phyloP scores from a whole-genome alignment of 2,888 invertebrate genomes.

The Agrotis segetum region DNA sequence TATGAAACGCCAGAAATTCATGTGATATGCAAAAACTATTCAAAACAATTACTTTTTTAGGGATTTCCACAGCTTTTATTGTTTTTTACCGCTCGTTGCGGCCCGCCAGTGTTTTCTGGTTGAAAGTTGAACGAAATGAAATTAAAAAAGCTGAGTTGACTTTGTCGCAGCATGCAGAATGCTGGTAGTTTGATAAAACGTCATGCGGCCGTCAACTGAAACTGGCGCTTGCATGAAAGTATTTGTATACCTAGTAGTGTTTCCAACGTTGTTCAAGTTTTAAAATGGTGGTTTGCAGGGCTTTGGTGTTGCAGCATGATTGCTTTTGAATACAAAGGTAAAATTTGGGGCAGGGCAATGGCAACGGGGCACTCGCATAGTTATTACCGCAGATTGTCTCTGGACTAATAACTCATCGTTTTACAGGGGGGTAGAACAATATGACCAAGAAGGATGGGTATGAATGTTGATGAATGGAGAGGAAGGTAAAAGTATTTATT shows the following conservation, averaged over 20 bases:
- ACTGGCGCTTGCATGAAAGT: background rate
- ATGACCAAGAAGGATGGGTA: too few relatives aligned
- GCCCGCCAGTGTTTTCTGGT: constrained; percentile 12
- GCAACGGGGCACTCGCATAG: background rate
- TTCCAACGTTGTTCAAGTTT: background rate
- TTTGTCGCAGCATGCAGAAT: constrained; percentile 13
- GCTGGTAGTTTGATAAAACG: constrained; percentile 30
- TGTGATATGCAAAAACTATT: constrained; percentile 11
- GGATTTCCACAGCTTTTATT: constrained; percentile 24
- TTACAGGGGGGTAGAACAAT: too few relatives aligned
- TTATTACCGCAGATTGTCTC: too few relatives aligned
- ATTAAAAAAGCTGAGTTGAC: constrained; percentile 36
- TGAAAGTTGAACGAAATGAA: constrained; percentile 35
- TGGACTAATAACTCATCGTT: too few relatives aligned
- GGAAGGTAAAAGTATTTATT: too few relatives aligned
- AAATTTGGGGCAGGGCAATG: background rate
- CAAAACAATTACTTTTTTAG: constrained; percentile 30
- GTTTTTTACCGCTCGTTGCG: constrained; percentile 10
- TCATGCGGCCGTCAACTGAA: constrained; percentile 9
- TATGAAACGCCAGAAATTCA: background rate
- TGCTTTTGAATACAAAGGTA: background rate
- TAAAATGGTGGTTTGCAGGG: background rate
- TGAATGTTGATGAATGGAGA: too few relatives aligned
- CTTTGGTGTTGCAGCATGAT: background rate
- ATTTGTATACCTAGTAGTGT: background rate